A percentile compares a stretch with the other conserved stretches of the same genome.
Evolutionary conservation across 2,888 invertebrate species (phyloP).

Genomic region (Bedellia somnulentella): DNA sequence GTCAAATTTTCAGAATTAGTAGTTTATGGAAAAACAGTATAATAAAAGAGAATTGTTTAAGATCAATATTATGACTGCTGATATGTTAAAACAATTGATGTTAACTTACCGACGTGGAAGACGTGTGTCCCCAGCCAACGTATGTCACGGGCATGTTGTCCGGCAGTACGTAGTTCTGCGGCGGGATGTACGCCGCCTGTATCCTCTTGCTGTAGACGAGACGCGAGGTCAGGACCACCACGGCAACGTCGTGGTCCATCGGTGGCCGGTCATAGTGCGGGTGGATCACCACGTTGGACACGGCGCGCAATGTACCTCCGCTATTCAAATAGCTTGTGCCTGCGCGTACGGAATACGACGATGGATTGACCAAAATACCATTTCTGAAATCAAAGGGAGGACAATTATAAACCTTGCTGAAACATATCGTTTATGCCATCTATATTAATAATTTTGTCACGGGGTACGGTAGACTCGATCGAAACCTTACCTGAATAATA

Average conservation of each 20-base stretch:
- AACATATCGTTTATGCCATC: too few relatives aligned
- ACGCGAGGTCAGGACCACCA: slow-evolving; percentile 18
- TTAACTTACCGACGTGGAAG: too few relatives aligned
- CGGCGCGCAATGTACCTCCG: slow-evolving; percentile 23
- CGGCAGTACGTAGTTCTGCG: slow-evolving; percentile 15
- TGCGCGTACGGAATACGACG: slow-evolving; percentile 16
- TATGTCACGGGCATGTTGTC: slow-evolving; percentile 19
- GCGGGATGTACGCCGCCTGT: slow-evolving; percentile 16
- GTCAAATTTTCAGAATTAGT: too few relatives aligned
- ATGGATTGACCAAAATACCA: slow-evolving; percentile 12
- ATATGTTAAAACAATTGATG: too few relatives aligned
- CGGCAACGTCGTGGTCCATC: slow-evolving; percentile 25
- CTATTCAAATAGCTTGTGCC: slow-evolving; percentile 18
- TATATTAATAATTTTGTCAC: too few relatives aligned
- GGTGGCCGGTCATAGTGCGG: slow-evolving; percentile 20
- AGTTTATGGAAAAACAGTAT: too few relatives aligned
- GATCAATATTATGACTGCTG: too few relatives aligned
- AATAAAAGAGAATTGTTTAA: too few relatives aligned
- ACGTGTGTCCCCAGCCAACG: slow-evolving; percentile 44
- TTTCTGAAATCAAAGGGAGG: slow-evolving; percentile 14
- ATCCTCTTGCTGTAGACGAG: slow-evolving; percentile 14
- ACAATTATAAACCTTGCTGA: too few relatives aligned
- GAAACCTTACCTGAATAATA: too few relatives aligned
- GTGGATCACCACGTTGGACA: slow-evolving; percentile 23
- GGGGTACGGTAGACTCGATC: too few relatives aligned